Base-by-base conservation (phyloP, 2,797 vertebrate species). In the Pangasius larnaudii region DNA sequence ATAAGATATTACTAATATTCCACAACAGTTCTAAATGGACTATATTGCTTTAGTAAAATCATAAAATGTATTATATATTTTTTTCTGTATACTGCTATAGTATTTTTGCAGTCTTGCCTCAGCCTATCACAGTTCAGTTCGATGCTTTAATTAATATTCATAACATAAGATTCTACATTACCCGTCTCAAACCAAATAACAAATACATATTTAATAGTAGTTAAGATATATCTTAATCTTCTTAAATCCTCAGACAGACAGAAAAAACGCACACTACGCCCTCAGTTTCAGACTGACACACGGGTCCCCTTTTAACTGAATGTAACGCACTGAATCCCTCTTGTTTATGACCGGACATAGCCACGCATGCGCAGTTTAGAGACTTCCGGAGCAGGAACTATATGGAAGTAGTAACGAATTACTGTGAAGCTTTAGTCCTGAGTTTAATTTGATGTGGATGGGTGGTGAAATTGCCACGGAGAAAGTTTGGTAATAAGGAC, bases 341-440 rank as follows among this genome's bases (percentile, higher is more conserved):
- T 63, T 2, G 46, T 51, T 84, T 84, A 33, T 65, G 42, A 77
- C 1, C 6, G 78, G 39, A 42, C 24, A 1, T 7, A 16, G 10
- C 24, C 18, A 24, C 65, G 78, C 88, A 88, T 75, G 88, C 88
- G 88, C 77, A 46, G 5, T 27, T 39, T 10, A 22, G 6, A 59
- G 9, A 69, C 53, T 86, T 89, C 88, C 88, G 84, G 51, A 30
- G 16, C 33, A 71, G 2, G 22, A 18, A 14, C 0, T 30, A 18
- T 16, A 7, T 46, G 36, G 69, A 33, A 0, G 1, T n/a, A 75
- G 7, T 13, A 51, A 22, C 2, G n/a, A 3, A n/a, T 33, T 42
- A 24, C 5, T 42, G 19, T 11, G 14, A 87, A 30, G 13, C 46
- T 18, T 19, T 1, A 11, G 1, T 53, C 16, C 5, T 16, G 36